Evolutionary conservation across 2,113 vertebrate species (phyloP), one percentile per base, ranked within the genome.

Genomic region (Cottus gobio): DNA sequence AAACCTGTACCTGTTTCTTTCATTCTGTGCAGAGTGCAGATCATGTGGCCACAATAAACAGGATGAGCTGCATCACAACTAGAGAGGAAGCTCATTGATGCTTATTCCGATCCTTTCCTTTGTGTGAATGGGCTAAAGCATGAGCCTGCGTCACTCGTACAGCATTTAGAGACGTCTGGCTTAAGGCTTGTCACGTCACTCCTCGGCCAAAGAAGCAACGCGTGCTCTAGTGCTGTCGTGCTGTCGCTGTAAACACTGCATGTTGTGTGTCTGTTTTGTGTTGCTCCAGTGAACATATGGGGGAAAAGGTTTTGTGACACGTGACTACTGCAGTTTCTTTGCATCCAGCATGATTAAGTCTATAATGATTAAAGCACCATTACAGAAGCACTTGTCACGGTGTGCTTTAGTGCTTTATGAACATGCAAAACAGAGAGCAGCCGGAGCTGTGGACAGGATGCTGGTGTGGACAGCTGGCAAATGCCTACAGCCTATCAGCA

Each of bases 351-450:
- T 18, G 72, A 81, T 18, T 79, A 63, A 76, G 70, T 36, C 5
- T n/a, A 66, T 68, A 64, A 86, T 58, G 54, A 71, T 48, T 26
- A 72, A 34, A 85, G 62, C 18, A 8, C 11, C 39, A 52, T 71
- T 15, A 72, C 0, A 0, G 12, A 50, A 46, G 68, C 31, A 18
- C 54, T 64, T 77, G 57, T 54, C 24, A 79, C 50, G n/a, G n/a
- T 0, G 7, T 34, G 66, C 16, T 93, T 89, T 84, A 83, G 7
- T 34, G 66, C 16, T 93, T 89, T 84, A 83, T 87, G 75, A 60
- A 7, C 62, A 91, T 92, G 87, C 86, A 93, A 91, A 92, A 50
- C 52, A 72, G 58, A 52, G 24, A 30, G 54, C 5, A 3, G 42
- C 48, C 60, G 54, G 46, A 52, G 60, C 50, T 16, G 22, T 18